A percentile compares a stretch with the other conserved stretches of the same genome.
Evolutionary conservation across 2,888 invertebrate genomes (phyloP).

Genomic region (Drosophila neonasuta): DNA sequence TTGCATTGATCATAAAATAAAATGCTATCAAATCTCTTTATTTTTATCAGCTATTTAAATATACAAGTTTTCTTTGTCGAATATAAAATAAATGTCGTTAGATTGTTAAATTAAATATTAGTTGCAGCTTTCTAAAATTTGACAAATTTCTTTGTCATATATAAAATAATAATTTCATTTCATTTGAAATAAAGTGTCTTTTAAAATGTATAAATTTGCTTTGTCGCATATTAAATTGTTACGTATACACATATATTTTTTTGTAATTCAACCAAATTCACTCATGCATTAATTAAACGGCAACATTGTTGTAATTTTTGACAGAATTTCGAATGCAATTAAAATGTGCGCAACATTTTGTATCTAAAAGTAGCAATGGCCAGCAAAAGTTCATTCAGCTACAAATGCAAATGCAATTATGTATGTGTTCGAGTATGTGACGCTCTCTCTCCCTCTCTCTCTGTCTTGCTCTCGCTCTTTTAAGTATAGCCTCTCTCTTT

Average conservation of each 20-base stretch:
- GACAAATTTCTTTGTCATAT: no score
- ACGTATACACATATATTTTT: not conserved
- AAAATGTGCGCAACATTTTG: conserved; percentile 42
- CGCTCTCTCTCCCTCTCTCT: conserved; percentile 1
- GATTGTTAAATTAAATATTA: no score
- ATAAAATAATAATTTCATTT: no score
- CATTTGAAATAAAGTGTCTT: no score
- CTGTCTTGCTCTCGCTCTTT: not conserved
- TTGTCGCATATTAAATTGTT: no score
- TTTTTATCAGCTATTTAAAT: no score
- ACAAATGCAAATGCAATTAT: conserved; percentile 52
- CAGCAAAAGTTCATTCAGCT: conserved; percentile 37
- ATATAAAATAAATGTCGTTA: no score
- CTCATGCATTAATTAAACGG: conserved; percentile 5
- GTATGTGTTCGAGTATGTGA: not conserved
- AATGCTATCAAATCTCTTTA: no score
- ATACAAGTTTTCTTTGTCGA: no score
- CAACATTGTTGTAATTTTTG: conserved; percentile 11
- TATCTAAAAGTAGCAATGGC: conserved; percentile 37
- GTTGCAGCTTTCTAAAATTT: no score
- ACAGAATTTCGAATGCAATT: conserved; percentile 22
- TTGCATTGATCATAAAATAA: no score
- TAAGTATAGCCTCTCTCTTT: not conserved
- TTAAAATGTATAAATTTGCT: no score
- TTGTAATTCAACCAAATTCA: not conserved